phyloP scores from a whole-genome alignment of 2,797 vertebrate species.

The Sphenodon punctatus region DNA sequence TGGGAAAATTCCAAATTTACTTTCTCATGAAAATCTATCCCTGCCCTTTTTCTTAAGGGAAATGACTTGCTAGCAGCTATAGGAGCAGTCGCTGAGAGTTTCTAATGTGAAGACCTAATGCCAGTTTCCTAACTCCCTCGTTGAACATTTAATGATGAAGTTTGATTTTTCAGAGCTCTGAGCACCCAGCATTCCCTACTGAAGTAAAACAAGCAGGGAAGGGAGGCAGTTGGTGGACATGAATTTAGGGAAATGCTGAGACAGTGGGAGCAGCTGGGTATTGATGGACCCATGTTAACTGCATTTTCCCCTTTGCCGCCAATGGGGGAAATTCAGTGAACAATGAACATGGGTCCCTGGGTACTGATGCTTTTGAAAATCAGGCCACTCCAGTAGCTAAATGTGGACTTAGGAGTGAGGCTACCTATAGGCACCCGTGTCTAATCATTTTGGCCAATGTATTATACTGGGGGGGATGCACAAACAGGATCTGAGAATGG shows the following conservation, averaged over 20 bases:
- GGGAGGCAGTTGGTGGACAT: too few relatives aligned
- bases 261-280: too few relatives aligned
- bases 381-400: not conserved
- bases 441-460: not conserved
- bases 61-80: not conserved
- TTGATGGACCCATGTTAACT: too few relatives aligned
- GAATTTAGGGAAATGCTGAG: too few relatives aligned
- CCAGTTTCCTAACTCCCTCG: not conserved
- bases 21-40: not conserved
- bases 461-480: too few relatives aligned
- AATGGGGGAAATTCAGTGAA: too few relatives aligned
- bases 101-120: not conserved
- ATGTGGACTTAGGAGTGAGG: not conserved
- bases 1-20: not conserved
- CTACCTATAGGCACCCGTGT: not conserved
- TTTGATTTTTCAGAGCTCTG: not conserved
- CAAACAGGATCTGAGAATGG: too few relatives aligned
- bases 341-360: not conserved
- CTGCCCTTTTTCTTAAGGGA: fast-evolving
- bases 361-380: not conserved
- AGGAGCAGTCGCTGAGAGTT: not conserved
- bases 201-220: too few relatives aligned
- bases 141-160: not conserved
- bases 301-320: too few relatives aligned
- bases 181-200: not conserved